A percentile compares a stretch with the other conserved stretches of the same genome.
Evolutionary conservation across 2,888 invertebrate species (phyloP).

Genomic region (Spisula solida): DNA sequence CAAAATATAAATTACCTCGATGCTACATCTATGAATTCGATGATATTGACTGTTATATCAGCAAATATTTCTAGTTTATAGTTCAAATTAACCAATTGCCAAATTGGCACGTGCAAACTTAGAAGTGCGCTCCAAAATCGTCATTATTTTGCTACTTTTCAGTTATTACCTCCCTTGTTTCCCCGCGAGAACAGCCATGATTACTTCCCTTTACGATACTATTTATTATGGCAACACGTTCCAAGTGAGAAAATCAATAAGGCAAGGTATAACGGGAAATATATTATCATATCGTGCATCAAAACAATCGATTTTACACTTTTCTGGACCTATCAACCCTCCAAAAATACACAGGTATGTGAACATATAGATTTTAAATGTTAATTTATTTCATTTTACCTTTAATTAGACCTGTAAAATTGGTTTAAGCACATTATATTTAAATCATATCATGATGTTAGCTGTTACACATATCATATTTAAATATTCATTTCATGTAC

Average conservation of each 20-base stretch:
- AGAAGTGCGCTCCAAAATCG: too few relatives aligned
- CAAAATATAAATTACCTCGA: neutral
- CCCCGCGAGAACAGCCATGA: neutral
- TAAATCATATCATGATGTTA: neutral
- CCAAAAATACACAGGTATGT: neutral
- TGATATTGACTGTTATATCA: neutral
- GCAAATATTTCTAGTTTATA: neutral
- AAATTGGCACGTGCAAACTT: too few relatives aligned
- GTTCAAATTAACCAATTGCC: too few relatives aligned
- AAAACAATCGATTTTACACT: neutral
- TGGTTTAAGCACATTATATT: neutral
- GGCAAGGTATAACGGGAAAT: slow-evolving; percentile 50
- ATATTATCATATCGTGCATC: neutral
- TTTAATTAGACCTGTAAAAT: neutral
- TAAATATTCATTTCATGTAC: neutral
- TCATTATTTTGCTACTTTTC: too few relatives aligned
- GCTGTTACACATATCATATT: neutral
- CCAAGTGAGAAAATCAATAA: slow-evolving; percentile 45
- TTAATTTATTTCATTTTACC: neutral
- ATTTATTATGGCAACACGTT: slow-evolving; percentile 61
- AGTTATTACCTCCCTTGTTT: neutral
- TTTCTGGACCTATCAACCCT: neutral
- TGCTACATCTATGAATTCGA: neutral
- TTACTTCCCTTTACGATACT: slow-evolving; percentile 41
- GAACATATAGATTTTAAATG: neutral